These are phyloP conservation scores for Drosophila helvetica DNA, from an alignment of 2,888 invertebrate genomes.

Conservation along the genomic window DNA sequence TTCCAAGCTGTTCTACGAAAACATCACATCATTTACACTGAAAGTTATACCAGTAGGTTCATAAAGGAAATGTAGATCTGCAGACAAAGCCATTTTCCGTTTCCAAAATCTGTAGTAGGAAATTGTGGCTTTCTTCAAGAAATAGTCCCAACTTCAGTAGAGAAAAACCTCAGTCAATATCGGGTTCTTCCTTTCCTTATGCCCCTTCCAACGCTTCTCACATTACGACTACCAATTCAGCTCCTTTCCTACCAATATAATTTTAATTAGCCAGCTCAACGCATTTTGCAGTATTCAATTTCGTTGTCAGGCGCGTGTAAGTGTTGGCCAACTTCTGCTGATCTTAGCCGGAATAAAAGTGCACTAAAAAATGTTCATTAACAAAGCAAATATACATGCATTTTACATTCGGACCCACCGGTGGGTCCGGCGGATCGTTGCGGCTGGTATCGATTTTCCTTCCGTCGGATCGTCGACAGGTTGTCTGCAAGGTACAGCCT, in stretches of 20 bases:
- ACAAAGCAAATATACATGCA: constrained; percentile 48
- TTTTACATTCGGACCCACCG: constrained; percentile 40
- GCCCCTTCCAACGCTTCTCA: neutral
- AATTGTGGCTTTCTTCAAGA: too few species aligned
- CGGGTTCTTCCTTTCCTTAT: too few species aligned
- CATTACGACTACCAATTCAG: neutral
- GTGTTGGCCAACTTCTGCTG: constrained; percentile 47
- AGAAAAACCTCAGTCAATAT: too few species aligned
- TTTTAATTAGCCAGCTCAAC: constrained; percentile 1
- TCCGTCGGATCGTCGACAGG: constrained; percentile 59
- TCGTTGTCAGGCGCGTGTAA: constrained; percentile 64
- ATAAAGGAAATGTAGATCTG: too few species aligned
- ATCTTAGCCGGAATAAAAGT: constrained; percentile 34
- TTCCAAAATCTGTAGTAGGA: too few species aligned
- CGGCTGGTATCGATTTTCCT: constrained; percentile 61
- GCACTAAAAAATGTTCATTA: constrained; percentile 40
- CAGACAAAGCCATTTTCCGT: too few species aligned
- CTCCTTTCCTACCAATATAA: neutral
- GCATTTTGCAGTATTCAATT: constrained; percentile 44
- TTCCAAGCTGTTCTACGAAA: too few species aligned
- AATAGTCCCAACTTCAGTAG: too few species aligned
- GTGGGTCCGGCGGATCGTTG: constrained; percentile 32
- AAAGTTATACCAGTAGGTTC: too few species aligned
- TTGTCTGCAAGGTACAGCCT: constrained; percentile 41
- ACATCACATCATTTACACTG: too few species aligned